Conservation (phyloP, 2,797 vertebrate species). For the Rhyacichthys aspro region DNA sequence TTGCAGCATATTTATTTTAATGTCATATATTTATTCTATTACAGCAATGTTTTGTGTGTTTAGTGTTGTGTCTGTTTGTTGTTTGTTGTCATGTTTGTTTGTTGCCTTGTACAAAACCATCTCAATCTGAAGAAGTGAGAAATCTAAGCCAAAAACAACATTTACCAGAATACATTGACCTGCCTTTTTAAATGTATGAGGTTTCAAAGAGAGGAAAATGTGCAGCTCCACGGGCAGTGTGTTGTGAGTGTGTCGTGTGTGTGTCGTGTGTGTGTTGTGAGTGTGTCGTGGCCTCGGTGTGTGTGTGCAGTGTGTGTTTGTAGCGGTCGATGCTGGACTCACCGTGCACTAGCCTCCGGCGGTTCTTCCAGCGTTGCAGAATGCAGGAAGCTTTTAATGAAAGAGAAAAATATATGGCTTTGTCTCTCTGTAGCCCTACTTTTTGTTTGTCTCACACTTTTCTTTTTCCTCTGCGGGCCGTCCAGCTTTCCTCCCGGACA, state of each 20-base stretch:
- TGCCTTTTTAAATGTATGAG: slow-evolving; percentile 56
- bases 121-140: no score
- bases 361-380: slow-evolving; percentile 42
- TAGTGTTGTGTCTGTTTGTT: no score
- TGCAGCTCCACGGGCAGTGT: slow-evolving; percentile 35
- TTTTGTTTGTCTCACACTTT: slow-evolving; percentile 27
- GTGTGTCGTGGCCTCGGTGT: slow-evolving; percentile 8
- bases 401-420: slow-evolving; percentile 41
- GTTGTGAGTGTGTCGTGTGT: slow-evolving; percentile 7
- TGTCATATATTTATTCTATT: no score
- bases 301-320: slow-evolving; percentile 22
- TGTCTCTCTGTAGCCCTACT: slow-evolving; percentile 32
- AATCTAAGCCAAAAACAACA: neutral
- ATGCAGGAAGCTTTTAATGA: slow-evolving; percentile 46
- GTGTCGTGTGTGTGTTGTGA: slow-evolving; percentile 27
- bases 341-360: slow-evolving; percentile 35
- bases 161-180: neutral
- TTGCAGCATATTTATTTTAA: no score
- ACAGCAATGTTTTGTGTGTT: no score
- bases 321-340: slow-evolving; percentile 28
- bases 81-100: no score
- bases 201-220: slow-evolving; percentile 46
- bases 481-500: slow-evolving; percentile 3
- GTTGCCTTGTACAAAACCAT: no score
- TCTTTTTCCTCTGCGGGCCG: slow-evolving; percentile 18